A percentile compares a stretch with the other conserved stretches of the same genome.
Conservation (phyloP, 2,888 invertebrate genomes). For the Gymnocheta viridis region DNA sequence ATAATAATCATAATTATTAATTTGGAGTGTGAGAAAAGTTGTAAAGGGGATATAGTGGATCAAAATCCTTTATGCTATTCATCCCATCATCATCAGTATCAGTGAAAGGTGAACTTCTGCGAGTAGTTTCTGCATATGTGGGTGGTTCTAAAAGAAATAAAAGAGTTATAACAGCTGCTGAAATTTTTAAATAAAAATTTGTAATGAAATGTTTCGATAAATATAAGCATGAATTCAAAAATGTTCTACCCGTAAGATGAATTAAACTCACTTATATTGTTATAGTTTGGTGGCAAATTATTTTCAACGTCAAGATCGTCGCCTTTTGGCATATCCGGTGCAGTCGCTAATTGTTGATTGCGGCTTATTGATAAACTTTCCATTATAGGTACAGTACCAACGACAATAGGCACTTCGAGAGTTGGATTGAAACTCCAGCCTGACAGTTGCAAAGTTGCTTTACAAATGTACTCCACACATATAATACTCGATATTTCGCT, state of each 20-base stretch:
- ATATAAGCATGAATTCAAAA: too few species aligned
- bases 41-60: slow-evolving; percentile 73
- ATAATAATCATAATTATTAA: too few species aligned
- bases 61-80: slow-evolving; percentile 70
- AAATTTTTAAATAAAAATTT: too few species aligned
- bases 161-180: too few species aligned
- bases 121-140: slow-evolving; percentile 72
- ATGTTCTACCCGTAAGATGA: too few species aligned
- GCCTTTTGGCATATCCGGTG: slow-evolving; percentile 31
- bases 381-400: slow-evolving; percentile 73
- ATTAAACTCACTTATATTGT: slow-evolving; percentile 69
- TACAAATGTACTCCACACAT: slow-evolving; percentile 62
- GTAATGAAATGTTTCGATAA: too few species aligned
- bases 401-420: slow-evolving; percentile 68
- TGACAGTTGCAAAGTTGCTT: slow-evolving; percentile 56
- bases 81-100: slow-evolving; percentile 71
- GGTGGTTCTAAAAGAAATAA: slow-evolving; percentile 71
- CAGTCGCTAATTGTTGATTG: slow-evolving; percentile 51
- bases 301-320: neutral
- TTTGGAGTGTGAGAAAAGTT: too few species aligned
- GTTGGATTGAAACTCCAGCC: slow-evolving; percentile 58
- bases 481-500: slow-evolving; percentile 63
- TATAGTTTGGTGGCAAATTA: slow-evolving; percentile 72
- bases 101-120: slow-evolving; percentile 70
- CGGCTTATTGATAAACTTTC: slow-evolving; percentile 66